Conservation (phyloP, 2,797 vertebrate genomes). For the Hephaestus fuliginosus region DNA sequence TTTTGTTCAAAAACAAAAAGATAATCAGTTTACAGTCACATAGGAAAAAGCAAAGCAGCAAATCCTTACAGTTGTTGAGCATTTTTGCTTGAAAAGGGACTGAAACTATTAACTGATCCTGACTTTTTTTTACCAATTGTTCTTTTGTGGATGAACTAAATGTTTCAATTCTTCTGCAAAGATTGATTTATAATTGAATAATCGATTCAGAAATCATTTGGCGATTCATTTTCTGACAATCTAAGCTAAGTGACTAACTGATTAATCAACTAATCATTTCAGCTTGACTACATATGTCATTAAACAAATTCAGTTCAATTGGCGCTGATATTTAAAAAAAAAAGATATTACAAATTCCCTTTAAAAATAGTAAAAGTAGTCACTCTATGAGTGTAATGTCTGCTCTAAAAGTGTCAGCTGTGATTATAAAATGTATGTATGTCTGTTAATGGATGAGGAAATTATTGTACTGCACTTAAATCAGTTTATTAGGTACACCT, state of each 20-base stretch:
- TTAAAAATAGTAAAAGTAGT: not conserved
- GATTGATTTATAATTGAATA: not conserved
- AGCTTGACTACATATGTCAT: not conserved
- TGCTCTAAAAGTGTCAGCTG: too few relatives aligned
- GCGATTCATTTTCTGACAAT: not conserved
- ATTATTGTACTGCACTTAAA: too few relatives aligned
- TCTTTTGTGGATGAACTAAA: not conserved
- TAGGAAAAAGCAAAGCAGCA: not conserved
- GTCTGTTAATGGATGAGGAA: not conserved
- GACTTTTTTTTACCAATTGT: not conserved
- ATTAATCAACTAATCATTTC: too few relatives aligned
- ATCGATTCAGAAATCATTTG: not conserved
- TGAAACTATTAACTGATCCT: not conserved
- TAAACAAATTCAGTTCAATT: not conserved
- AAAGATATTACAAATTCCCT: not conserved
- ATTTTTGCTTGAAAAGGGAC: not conserved
- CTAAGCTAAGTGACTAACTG: too few relatives aligned
- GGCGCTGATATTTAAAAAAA: too few relatives aligned
- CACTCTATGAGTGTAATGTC: not conserved
- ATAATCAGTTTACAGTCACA: not conserved
- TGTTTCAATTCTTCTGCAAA: not conserved
- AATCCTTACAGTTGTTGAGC: not conserved
- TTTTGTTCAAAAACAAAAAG: not conserved
- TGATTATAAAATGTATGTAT: not conserved
- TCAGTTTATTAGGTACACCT: not conserved